Conservation (phyloP, 2,888 invertebrate genomes). For the Eubasilissa splendida region DNA sequence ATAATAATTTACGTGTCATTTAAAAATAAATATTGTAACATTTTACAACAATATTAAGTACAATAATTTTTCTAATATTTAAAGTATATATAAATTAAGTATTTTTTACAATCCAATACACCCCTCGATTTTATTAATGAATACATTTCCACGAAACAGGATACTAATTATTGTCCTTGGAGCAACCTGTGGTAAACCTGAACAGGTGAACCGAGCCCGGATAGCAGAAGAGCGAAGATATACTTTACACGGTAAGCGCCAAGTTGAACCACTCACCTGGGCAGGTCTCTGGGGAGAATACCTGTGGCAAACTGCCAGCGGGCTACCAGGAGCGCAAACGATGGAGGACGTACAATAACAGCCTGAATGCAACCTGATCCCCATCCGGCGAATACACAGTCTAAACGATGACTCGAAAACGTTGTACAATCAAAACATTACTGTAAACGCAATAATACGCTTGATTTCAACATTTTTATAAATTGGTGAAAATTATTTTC, state of each 20-base stretch:
- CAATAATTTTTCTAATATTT: too few species aligned
- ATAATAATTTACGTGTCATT: too few species aligned
- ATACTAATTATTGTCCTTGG: conserved; percentile 19
- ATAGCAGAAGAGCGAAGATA: conserved; percentile 22
- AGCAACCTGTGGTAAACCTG: conserved; percentile 50
- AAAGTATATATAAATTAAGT: background rate
- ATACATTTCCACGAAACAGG: too few species aligned
- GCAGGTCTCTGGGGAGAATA: conserved; percentile 61
- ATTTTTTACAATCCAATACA: background rate
- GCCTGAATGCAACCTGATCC: conserved; percentile 34
- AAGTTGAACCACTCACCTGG: conserved; percentile 37
- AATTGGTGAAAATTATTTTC: background rate
- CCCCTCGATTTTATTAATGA: background rate
- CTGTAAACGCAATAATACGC: background rate
- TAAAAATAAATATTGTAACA: too few species aligned
- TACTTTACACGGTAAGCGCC: background rate
- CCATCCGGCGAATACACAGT: background rate
- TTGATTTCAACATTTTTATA: background rate
- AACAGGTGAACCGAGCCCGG: conserved; percentile 41
- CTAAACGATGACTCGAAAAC: background rate
- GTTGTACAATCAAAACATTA: background rate
- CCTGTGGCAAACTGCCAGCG: conserved; percentile 75
- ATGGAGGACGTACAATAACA: conserved; percentile 62
- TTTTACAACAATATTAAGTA: too few species aligned
- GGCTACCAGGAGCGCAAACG: conserved; percentile 65